Evolutionary conservation across 2,797 vertebrate species (phyloP).

Genomic region (Eospalax fontanierii): DNA sequence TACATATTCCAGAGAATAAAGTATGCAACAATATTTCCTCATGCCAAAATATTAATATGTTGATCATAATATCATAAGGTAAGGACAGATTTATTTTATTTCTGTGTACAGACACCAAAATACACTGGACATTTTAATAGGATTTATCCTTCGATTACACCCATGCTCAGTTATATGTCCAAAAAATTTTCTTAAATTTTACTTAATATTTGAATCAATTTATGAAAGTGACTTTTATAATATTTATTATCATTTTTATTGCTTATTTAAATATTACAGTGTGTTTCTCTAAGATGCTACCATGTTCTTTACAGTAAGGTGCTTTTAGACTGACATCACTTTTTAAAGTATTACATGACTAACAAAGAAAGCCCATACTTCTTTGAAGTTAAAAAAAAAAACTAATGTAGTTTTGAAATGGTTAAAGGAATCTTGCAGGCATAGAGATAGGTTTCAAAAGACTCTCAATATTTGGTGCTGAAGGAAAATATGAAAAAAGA

Average conservation of each 20-base stretch:
- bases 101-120: background rate
- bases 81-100: slow-evolving; percentile 23
- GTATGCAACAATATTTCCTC: accelerated
- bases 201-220: background rate
- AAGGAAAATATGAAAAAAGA: background rate
- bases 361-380: background rate
- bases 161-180: background rate
- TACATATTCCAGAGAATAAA: background rate
- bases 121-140: background rate
- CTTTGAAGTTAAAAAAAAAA: slow-evolving; percentile 66
- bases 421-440: background rate
- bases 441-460: background rate
- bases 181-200: background rate
- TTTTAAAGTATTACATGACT: background rate
- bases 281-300: background rate
- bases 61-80: background rate
- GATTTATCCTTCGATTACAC: background rate
- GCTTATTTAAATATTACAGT: background rate
- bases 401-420: background rate
- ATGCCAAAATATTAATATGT: background rate
- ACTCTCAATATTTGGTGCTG: background rate
- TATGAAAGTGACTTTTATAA: background rate
- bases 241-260: background rate
- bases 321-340: background rate
- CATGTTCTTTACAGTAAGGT: background rate